Conservation (phyloP, 2,797 vertebrate species). For the Rousettus madagascariensis region DNA sequence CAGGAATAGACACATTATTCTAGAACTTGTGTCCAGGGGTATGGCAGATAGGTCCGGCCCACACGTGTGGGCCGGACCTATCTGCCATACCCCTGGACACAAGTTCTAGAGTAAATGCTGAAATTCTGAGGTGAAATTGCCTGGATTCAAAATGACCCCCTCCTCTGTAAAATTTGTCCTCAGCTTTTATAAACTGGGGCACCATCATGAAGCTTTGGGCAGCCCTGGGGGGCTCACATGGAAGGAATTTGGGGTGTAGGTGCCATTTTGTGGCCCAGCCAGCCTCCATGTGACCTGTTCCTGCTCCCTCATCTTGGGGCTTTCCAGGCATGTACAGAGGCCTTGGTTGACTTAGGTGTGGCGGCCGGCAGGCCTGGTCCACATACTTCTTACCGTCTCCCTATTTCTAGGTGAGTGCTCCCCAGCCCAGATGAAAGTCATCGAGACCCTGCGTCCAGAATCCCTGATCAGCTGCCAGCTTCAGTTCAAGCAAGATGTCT, state of each 20-base stretch:
- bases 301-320: rapidly evolving
- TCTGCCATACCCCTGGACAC: not conserved
- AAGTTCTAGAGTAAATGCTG: slow-evolving; percentile 39
- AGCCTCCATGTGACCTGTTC: not conserved
- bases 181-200: slow-evolving; percentile 11
- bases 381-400: not conserved
- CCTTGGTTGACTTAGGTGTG: no score
- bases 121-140: slow-evolving; percentile 47
- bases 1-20: not conserved
- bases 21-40: no score
- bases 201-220: not conserved
- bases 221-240: not conserved
- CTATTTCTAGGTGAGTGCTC: slow-evolving; percentile 89
- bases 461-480: slow-evolving; percentile 89
- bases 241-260: not conserved
- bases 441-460: slow-evolving; percentile 89
- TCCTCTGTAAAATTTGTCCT: slow-evolving; percentile 34
- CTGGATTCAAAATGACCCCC: not conserved
- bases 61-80: not conserved
- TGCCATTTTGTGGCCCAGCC: rapidly evolving
- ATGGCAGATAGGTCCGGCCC: no score
- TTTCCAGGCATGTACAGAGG: not conserved
- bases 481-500: slow-evolving; percentile 86
- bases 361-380: not conserved
- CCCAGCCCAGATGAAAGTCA: slow-evolving; percentile 86